These are phyloP conservation scores for Crotophaga sulcirostris DNA, from an alignment of 2,113 vertebrate species.

Conservation along the genomic window DNA sequence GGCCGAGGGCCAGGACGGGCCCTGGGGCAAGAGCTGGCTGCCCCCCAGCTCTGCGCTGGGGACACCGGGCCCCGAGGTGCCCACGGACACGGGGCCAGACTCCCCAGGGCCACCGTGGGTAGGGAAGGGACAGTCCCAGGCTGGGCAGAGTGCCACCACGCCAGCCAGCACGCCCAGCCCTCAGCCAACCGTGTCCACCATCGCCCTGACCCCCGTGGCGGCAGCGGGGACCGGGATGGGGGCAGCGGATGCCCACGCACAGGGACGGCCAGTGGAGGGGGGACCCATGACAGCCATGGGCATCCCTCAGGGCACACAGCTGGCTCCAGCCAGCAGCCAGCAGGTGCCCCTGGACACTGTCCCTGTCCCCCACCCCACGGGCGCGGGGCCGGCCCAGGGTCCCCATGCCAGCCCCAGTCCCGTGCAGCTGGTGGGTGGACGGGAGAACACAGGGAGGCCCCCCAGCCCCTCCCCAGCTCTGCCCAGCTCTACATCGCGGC, in stretches of 20 bases:
- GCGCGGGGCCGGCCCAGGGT: not conserved
- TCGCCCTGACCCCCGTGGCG: not conserved
- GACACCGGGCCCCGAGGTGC: rapidly evolving
- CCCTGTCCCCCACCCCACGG: not conserved
- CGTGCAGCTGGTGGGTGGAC: rapidly evolving
- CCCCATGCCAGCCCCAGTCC: not conserved
- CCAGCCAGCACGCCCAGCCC: not conserved
- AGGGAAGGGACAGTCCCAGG: not conserved
- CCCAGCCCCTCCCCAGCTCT: not conserved
- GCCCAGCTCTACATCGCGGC: not conserved
- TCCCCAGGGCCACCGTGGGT: not conserved
- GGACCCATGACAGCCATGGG: rapidly evolving
- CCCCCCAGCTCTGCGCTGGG: not conserved
- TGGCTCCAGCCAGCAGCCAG: not conserved
- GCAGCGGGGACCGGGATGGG: rapidly evolving
- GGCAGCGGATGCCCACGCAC: not conserved
- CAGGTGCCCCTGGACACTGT: not conserved
- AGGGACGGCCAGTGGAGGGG: not conserved
- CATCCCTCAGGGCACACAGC: not conserved
- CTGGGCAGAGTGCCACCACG: not conserved
- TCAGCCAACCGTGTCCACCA: not conserved
- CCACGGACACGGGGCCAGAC: rapidly evolving
- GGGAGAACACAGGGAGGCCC: rapidly evolving
- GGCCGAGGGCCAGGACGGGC: not conserved
- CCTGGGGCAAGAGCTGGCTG: not conserved